Percentiles rank a stretch among this genome's conserved stretches.
These are phyloP conservation scores for Lerema accius DNA, from an alignment of 1,140 invertebrate genomes.

Conservation along the genomic window DNA sequence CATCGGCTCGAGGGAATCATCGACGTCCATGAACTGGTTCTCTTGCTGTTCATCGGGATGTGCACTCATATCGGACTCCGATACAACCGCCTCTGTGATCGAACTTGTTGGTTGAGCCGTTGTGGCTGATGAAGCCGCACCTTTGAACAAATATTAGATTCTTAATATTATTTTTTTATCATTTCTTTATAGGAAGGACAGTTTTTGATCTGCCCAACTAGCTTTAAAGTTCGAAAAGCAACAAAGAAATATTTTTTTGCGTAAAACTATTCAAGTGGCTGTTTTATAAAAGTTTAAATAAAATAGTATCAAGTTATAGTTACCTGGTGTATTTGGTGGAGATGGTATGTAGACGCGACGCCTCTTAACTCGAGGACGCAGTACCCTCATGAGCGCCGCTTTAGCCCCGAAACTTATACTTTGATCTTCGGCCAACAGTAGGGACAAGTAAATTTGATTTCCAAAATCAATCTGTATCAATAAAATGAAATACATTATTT, in stretches of 20 bases:
- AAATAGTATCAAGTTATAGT: too few species aligned
- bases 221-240: too few species aligned
- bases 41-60: constrained; percentile 67
- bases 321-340: constrained; percentile 89
- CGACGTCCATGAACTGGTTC: constrained; percentile 74
- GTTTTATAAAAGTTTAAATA: too few species aligned
- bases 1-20: constrained; percentile 74
- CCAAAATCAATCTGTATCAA: constrained; percentile 82
- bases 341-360: constrained; percentile 92
- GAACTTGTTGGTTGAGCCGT: constrained; percentile 61
- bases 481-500: too few species aligned
- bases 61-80: constrained; percentile 60
- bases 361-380: constrained; percentile 90
- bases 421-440: constrained; percentile 91
- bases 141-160: constrained; percentile 38
- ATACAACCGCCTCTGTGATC: constrained; percentile 59
- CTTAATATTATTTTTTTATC: not conserved
- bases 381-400: constrained; percentile 92
- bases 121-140: constrained; percentile 62
- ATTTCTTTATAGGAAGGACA: too few species aligned
- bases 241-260: too few species aligned
- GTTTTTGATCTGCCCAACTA: too few species aligned
- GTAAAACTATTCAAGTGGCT: too few species aligned
- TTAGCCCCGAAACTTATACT: constrained; percentile 95
- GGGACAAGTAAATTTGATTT: constrained; percentile 78